Evolutionary conservation across 2,888 invertebrate species (phyloP).

Genomic region (Ophioninae sp.): DNA sequence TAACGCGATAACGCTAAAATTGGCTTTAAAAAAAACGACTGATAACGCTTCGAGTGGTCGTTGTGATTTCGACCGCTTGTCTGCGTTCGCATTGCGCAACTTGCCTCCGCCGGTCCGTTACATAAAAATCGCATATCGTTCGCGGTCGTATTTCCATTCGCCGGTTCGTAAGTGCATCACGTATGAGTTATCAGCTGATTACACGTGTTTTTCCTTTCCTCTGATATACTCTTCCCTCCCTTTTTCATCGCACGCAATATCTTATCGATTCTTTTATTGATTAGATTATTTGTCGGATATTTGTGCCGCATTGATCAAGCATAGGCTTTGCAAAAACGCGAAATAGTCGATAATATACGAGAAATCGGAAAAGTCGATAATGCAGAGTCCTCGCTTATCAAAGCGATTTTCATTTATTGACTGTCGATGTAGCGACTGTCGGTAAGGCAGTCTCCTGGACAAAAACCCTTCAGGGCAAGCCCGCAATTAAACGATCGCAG

Average conservation of each 20-base stretch:
- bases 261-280: slow-evolving; percentile 16
- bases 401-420: not conserved
- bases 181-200: not conserved
- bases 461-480: too few species aligned
- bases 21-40: slow-evolving; percentile 4
- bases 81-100: slow-evolving; percentile 58
- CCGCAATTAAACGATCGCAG: too few species aligned
- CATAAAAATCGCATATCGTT: slow-evolving; percentile 52
- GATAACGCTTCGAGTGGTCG: slow-evolving; percentile 25
- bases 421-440: not conserved
- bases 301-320: not conserved
- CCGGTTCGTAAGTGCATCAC: not conserved
- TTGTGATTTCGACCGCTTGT: slow-evolving; percentile 24
- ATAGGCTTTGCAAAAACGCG: not conserved
- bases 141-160: slow-evolving; percentile 11
- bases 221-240: not conserved
- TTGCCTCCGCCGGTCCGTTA: slow-evolving; percentile 41
- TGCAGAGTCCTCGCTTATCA: not conserved
- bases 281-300: not conserved
- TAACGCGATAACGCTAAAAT: slow-evolving; percentile 15
- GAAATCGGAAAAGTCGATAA: not conserved
- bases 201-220: not conserved
- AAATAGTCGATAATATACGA: not conserved
- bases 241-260: slow-evolving; percentile 13
- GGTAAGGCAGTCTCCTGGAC: too few species aligned